Evolutionary conservation across 2,888 invertebrate species (phyloP), one percentile per base, ranked within the genome.

Genomic region (Bombylius major): DNA sequence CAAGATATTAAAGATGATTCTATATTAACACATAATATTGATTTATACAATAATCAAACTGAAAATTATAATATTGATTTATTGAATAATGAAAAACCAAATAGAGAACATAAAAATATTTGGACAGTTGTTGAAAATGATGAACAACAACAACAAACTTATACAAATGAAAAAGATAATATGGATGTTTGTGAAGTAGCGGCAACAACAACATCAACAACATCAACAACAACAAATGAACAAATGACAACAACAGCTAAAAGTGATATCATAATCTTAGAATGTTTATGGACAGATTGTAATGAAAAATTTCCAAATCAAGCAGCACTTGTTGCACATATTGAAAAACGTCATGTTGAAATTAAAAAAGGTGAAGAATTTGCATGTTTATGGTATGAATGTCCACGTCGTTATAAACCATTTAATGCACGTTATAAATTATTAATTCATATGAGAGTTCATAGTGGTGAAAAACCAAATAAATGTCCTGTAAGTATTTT

Each of bases 351-450:
- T 48, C 96, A 97, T 70, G 90, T 97, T 46, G 94, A 95, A 69
- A 80, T 86, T 65, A 89, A 80, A 71, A 85, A 82, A 79, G 84
- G 86, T 13, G 86, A 96, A 64, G 91, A 93, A 64, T 97, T 95
- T 73, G 87, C 93, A 42, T 98, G 97, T 67, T 82, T 87, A 50
- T 98, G 97, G 97, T 78, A 83, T 56, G 89, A 89, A n/a, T 98
- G 98, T 72, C 87, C 90, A 0, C 77, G 95, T 54, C 82, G 87
- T 61, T 83, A 86, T 14, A 84, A 93, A 56, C 95, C 96, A 0
- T 98, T 98, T 77, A 97, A 98, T 75, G 98, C 98, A 0, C 82
- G 97, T 62, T 99, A 99, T 78, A 99, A 98, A 74, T 78, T 99
- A 48, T 82, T 97, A 47, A 98, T 90, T 53, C 96, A 97, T 70